Conservation (phyloP, 2,797 vertebrate genomes). For the Leucoraja ocellata region DNA sequence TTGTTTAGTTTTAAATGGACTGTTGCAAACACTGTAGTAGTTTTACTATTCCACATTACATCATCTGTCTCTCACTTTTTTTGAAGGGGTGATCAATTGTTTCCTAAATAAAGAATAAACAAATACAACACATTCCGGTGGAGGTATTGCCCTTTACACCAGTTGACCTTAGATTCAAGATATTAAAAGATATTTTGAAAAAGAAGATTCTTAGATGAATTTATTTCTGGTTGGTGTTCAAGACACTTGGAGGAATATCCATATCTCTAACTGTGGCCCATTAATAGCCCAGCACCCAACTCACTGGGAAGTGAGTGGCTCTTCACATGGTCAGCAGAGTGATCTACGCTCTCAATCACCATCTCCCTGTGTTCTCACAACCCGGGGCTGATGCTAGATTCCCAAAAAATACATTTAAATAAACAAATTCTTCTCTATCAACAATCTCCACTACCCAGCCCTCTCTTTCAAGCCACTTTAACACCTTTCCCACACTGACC, state of each 20-base stretch:
- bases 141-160: neutral
- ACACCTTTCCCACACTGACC: neutral
- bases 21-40: neutral
- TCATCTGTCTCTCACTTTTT: neutral
- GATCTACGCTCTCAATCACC: neutral
- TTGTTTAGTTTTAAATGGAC: neutral
- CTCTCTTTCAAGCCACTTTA: neutral
- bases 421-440: neutral
- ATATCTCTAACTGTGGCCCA: neutral
- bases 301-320: too few relatives aligned
- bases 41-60: neutral
- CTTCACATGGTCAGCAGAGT: too few relatives aligned
- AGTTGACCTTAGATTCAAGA: neutral
- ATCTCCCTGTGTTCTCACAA: neutral
- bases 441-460: neutral
- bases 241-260: neutral
- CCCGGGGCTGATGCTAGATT: neutral
- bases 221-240: neutral
- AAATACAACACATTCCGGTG: neutral
- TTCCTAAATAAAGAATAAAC: neutral
- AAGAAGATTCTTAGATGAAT: neutral
- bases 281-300: neutral
- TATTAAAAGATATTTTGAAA: neutral
- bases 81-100: neutral
- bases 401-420: neutral